These are phyloP conservation scores for Pogoniulus pusillus DNA, from an alignment of 2,797 vertebrate species.

Conservation along the genomic window DNA sequence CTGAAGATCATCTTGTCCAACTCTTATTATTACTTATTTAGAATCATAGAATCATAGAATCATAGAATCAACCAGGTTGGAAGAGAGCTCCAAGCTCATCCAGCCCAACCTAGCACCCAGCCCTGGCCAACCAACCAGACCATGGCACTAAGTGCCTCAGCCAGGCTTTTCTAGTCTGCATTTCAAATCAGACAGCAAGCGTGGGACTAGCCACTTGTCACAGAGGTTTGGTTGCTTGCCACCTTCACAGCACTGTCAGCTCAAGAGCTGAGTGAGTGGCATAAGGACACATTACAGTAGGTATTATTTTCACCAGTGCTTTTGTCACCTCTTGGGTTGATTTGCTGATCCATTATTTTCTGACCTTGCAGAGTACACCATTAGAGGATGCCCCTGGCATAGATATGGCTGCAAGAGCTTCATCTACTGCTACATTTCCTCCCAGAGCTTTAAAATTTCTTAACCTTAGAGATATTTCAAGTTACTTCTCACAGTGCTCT, in stretches of 20 bases:
- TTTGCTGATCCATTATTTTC: constrained; percentile 25
- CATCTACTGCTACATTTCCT: not conserved
- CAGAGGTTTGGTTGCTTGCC: constrained; percentile 51
- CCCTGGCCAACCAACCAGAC: no score
- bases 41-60: no score
- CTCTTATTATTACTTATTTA: no score
- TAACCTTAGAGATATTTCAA: not conserved
- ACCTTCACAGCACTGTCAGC: constrained; percentile 25
- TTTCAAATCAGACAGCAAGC: not conserved
- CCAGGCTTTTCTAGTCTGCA: no score
- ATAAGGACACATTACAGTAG: constrained; percentile 49
- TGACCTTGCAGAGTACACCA: not conserved
- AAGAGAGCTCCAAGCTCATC: no score
- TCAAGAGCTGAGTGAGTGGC: constrained; percentile 34
- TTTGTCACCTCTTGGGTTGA: constrained; percentile 7
- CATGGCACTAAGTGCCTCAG: no score
- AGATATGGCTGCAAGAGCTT: not conserved
- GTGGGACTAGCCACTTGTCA: not conserved
- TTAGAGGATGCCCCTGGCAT: not conserved
- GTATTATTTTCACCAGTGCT: constrained; percentile 31
- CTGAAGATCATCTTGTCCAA: no score
- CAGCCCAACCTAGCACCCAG: no score
- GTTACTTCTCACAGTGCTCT: not conserved
- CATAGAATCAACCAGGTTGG: no score
- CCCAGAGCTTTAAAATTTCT: not conserved